Conservation (phyloP, 2,113 vertebrate species). For the Nothoprocta pentlandii region DNA sequence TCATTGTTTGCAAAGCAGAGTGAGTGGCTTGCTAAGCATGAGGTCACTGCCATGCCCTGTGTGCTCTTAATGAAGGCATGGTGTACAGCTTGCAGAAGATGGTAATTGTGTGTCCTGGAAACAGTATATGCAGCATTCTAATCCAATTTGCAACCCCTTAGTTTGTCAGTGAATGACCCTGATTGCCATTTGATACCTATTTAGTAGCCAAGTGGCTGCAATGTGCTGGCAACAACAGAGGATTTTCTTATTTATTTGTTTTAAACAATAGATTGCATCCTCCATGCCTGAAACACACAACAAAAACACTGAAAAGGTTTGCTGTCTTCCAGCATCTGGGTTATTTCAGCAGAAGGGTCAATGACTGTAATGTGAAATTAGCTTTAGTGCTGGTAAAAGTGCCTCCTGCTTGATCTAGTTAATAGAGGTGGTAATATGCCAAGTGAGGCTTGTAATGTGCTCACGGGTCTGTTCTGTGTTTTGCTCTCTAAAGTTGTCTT, state of each 20-base stretch:
- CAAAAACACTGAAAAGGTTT: background rate
- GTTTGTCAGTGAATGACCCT: rapidly evolving
- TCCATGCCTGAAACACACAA: background rate
- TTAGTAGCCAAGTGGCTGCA: background rate
- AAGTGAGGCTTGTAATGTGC: background rate
- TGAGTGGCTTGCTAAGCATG: background rate
- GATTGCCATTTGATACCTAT: background rate
- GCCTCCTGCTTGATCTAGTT: background rate
- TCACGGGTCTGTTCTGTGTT: background rate
- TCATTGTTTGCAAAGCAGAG: background rate
- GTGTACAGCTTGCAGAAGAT: background rate
- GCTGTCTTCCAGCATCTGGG: background rate
- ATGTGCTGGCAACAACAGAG: too few relatives aligned
- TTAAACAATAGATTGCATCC: background rate
- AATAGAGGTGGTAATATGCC: background rate
- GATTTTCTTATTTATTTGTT: background rate
- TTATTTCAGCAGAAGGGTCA: background rate
- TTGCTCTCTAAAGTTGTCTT: background rate
- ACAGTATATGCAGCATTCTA: rapidly evolving
- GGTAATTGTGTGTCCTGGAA: background rate
- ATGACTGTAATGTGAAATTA: background rate
- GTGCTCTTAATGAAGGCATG: background rate
- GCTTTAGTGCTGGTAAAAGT: background rate
- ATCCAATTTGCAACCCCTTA: rapidly evolving
- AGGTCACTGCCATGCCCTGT: rapidly evolving